These are phyloP conservation scores for Poeciliopsis retropinna DNA, from an alignment of 2,113 vertebrate genomes.

Conservation along the genomic window DNA sequence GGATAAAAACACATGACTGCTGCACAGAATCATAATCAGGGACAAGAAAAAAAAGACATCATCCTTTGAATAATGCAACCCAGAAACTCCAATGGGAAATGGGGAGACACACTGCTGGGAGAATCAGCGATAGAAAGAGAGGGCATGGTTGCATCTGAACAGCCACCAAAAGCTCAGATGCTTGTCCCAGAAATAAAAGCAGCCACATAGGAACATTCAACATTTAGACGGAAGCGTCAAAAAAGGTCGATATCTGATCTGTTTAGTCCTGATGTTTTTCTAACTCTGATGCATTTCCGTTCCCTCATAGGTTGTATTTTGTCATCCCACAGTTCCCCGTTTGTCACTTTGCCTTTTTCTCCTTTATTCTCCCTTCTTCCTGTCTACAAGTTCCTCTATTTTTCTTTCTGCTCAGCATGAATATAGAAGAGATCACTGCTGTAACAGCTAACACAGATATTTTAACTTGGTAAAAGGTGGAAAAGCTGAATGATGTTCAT, in stretches of 20 bases:
- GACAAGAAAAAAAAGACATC: neutral
- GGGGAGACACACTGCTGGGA: conserved; percentile 19
- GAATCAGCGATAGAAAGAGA: conserved; percentile 29
- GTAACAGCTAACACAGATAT: conserved; percentile 1
- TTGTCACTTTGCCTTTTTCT: conserved; percentile 15
- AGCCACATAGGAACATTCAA: conserved; percentile 7
- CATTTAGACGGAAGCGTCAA: neutral
- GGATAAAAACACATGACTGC: neutral
- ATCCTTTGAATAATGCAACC: conserved; percentile 49
- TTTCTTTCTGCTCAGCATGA: conserved; percentile 31
- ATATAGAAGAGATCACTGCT: conserved; percentile 1
- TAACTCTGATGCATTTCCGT: neutral
- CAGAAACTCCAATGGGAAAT: conserved; percentile 33
- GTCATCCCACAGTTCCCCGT: conserved; percentile 5
- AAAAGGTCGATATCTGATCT: conserved; percentile 13
- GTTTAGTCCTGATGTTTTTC: conserved; percentile 5
- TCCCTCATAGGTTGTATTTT: conserved; percentile 8
- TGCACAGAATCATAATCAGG: conserved; percentile 11
- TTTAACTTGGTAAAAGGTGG: neutral
- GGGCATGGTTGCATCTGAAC: neutral
- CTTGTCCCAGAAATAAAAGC: conserved; percentile 35
- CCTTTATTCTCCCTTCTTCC: conserved; percentile 21
- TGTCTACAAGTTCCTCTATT: conserved; percentile 34
- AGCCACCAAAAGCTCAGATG: conserved; percentile 18
- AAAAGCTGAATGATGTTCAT: no score